phyloP scores from a whole-genome alignment of 1,140 invertebrate species.

The Tetramorium simillimum region DNA sequence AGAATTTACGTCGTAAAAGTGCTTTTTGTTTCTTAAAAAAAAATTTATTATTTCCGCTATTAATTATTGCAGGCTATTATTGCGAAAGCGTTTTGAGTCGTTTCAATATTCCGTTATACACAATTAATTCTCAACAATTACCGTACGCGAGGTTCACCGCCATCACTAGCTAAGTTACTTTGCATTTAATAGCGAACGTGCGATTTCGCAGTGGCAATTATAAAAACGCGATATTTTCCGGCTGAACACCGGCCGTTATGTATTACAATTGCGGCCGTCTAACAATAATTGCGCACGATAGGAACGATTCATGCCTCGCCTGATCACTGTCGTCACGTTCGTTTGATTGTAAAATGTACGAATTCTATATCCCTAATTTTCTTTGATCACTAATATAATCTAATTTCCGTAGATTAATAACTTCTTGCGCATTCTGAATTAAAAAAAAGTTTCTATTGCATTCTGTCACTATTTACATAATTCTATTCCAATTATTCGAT shows the following conservation, averaged over 20 bases:
- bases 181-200: slow-evolving; percentile 42
- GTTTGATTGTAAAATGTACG: background rate
- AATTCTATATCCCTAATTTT: background rate
- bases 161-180: slow-evolving; percentile 27
- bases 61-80: background rate
- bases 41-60: background rate
- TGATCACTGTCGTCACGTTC: slow-evolving; percentile 13
- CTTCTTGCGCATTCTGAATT: background rate
- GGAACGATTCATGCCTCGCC: slow-evolving; percentile 34
- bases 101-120: background rate
- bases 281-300: slow-evolving; percentile 59
- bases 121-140: slow-evolving; percentile 39
- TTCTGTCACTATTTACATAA: background rate
- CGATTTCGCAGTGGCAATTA: slow-evolving; percentile 63
- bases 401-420: background rate
- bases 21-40: background rate
- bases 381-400: background rate
- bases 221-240: slow-evolving; percentile 72
- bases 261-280: slow-evolving; percentile 68
- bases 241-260: slow-evolving; percentile 66
- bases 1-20: background rate
- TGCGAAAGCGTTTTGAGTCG: background rate
- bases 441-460: background rate
- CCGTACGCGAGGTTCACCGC: background rate
- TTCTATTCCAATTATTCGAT: too few relatives aligned